Evolutionary conservation across 2,888 invertebrate species (phyloP).

Genomic region (Myopa tessellatipennis): DNA sequence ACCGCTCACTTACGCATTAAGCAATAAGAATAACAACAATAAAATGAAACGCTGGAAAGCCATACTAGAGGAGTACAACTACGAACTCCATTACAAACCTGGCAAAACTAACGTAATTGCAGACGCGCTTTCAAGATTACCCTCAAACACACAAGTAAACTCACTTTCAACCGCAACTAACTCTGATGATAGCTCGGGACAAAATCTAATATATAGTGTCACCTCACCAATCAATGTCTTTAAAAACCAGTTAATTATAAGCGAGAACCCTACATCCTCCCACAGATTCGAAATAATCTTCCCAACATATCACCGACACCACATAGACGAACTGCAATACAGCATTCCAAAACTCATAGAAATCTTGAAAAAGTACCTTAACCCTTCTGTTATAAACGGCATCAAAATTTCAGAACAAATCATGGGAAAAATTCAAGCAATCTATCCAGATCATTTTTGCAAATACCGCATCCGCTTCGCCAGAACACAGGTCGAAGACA

Average conservation of each 20-base stretch:
- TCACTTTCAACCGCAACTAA: constrained; percentile 11
- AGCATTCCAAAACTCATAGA: constrained; percentile 12
- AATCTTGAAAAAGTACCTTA: constrained; percentile 31
- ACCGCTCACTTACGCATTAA: constrained; percentile 42
- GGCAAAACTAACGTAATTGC: constrained; percentile 39
- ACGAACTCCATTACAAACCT: constrained; percentile 44
- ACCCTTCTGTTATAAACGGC: constrained; percentile 36
- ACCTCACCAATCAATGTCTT: constrained; percentile 45
- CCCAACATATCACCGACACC: constrained; percentile 39
- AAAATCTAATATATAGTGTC: constrained; percentile 40
- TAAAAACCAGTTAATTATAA: constrained; percentile 43
- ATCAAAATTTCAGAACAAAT: constrained; percentile 30
- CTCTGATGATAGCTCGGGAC: constrained; percentile 45
- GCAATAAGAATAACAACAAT: constrained; percentile 43
- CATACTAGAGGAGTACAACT: constrained; percentile 43
- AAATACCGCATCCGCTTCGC: too few species aligned
- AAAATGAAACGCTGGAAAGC: constrained; percentile 47
- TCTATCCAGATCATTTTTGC: constrained; percentile 37
- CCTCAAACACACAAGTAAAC: constrained; percentile 21
- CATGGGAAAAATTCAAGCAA: constrained; percentile 33
- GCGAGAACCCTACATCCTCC: constrained; percentile 18
- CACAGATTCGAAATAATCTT: constrained; percentile 39
- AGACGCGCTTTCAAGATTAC: constrained; percentile 40
- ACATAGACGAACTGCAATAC: constrained; percentile 25
- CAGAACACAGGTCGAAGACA: neutral